These are phyloP conservation scores for Nyctibius grandis DNA, from an alignment of 2,797 vertebrate species.

Conservation along the genomic window DNA sequence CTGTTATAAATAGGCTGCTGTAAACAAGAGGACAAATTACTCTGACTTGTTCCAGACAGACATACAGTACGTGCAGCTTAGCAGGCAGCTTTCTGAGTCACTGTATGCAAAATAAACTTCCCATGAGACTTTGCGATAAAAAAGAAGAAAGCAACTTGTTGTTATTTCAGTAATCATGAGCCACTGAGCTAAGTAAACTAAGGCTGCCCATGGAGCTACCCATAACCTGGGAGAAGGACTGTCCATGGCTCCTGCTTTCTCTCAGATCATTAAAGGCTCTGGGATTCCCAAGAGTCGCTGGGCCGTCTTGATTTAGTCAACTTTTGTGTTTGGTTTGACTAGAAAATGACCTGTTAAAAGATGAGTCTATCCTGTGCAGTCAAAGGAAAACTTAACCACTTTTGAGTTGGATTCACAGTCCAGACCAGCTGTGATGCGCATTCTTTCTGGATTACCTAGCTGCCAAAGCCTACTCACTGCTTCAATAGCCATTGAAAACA, in stretches of 20 bases:
- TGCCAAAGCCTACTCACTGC: neutral
- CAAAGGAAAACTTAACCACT: neutral
- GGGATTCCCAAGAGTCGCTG: neutral
- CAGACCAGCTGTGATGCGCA: neutral
- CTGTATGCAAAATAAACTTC: conserved; percentile 66
- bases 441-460: neutral
- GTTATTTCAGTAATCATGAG: conserved; percentile 30
- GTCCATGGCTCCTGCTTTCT: neutral
- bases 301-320: neutral
- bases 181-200: conserved; percentile 3
- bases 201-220: neutral
- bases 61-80: conserved; percentile 67
- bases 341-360: neutral
- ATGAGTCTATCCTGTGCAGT: neutral
- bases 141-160: conserved; percentile 54
- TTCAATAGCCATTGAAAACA: neutral
- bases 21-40: conserved; percentile 65
- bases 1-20: conserved; percentile 60
- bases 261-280: neutral
- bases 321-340: neutral
- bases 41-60: conserved; percentile 62
- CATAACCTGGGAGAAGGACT: neutral
- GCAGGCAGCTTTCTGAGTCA: conserved; percentile 69
- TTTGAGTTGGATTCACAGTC: neutral
- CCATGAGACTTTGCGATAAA: conserved; percentile 48